These are phyloP conservation scores for Galerucella nymphaeae DNA, from an alignment of 2,888 invertebrate species.

Conservation along the genomic window DNA sequence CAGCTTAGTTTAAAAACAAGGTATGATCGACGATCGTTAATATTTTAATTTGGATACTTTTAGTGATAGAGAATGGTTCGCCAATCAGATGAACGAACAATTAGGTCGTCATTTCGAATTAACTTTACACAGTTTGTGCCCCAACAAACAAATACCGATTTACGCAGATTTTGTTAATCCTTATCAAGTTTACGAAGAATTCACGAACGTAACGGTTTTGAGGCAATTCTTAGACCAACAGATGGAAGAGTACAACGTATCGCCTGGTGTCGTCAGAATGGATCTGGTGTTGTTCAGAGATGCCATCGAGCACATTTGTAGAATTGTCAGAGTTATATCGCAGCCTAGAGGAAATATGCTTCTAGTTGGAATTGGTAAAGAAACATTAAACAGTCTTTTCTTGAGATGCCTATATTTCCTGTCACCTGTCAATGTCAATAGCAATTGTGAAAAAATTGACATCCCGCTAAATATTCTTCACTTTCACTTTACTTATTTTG, in stretches of 20 bases:
- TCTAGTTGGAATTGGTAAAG: constrained; percentile 34
- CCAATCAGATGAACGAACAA: constrained; percentile 75
- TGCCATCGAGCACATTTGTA: constrained; percentile 86
- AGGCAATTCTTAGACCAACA: constrained; percentile 68
- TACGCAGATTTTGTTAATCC: constrained; percentile 86
- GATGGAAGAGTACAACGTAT: constrained; percentile 83
- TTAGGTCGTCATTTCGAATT: constrained; percentile 84
- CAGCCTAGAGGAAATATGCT: constrained; percentile 87
- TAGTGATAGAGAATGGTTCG: constrained; percentile 83
- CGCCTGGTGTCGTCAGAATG: constrained; percentile 82
- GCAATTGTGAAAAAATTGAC: too few species aligned
- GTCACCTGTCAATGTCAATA: too few species aligned
- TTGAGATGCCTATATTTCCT: too few species aligned
- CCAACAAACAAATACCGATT: constrained; percentile 74
- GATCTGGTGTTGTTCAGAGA: constrained; percentile 88
- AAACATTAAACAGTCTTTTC: neutral
- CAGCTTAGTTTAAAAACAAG: too few species aligned
- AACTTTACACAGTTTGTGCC: constrained; percentile 83
- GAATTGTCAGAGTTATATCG: constrained; percentile 85
- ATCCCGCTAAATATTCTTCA: too few species aligned
- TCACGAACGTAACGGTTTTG: constrained; percentile 70
- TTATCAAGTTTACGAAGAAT: constrained; percentile 77
- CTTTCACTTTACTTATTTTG: constrained; percentile 28
- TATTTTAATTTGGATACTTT: constrained; percentile 26
- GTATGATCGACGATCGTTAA: too few species aligned